Conservation (phyloP, 2,888 invertebrate species). For the Bimastos eiseni region DNA sequence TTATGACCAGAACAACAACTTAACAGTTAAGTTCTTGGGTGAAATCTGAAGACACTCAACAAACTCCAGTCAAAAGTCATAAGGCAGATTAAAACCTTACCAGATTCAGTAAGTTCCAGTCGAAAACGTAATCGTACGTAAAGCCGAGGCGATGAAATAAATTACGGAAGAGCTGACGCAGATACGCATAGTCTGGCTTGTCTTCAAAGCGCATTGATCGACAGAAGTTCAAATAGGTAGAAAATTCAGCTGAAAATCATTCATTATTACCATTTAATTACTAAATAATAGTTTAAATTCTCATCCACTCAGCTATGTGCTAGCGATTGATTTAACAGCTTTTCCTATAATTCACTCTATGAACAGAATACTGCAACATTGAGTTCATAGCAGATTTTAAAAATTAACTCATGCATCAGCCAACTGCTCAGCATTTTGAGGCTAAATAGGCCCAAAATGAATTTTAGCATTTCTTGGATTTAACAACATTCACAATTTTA, state of each 20-base stretch:
- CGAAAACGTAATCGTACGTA: slow-evolving; percentile 98
- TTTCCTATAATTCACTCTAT: not conserved
- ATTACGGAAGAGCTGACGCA: slow-evolving; percentile 90
- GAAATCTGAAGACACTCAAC: not conserved
- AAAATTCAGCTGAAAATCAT: slow-evolving; percentile 76
- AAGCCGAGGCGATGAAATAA: slow-evolving; percentile 94
- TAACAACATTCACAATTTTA: not conserved
- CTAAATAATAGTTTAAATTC: not conserved
- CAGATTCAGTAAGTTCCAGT: slow-evolving; percentile 98
- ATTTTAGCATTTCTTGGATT: too few species aligned
- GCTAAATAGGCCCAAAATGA: not conserved
- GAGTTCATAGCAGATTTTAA: not conserved
- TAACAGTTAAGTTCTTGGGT: not conserved
- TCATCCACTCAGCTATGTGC: not conserved
- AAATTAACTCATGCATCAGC: slow-evolving; percentile 13
- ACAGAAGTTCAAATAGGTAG: slow-evolving; percentile 93
- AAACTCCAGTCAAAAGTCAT: not conserved
- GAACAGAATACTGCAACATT: too few species aligned
- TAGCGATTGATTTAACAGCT: not conserved
- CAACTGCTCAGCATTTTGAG: not conserved
- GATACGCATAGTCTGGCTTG: slow-evolving; percentile 92
- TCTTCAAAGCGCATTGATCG: slow-evolving; percentile 94
- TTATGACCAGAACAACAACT: not conserved
- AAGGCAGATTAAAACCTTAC: slow-evolving; percentile 49
- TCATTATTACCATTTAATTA: not conserved